A percentile compares a stretch with the other conserved stretches of the same genome.
phyloP scores from a whole-genome alignment of 2,888 invertebrate species.

The Octonoba sinensis region DNA sequence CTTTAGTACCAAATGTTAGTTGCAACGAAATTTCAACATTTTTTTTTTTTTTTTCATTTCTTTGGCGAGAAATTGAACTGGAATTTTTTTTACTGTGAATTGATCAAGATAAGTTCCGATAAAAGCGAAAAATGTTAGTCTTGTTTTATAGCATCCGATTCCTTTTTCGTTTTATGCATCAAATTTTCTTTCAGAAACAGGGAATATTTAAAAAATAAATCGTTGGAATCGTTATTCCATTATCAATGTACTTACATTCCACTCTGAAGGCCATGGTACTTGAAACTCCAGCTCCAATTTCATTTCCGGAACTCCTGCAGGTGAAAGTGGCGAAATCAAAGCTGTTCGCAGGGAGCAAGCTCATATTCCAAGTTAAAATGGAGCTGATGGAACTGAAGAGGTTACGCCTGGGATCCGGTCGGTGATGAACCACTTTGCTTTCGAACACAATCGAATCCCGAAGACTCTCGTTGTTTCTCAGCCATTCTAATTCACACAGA shows the following conservation, averaged over 20 bases:
- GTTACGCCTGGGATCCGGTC: conserved; percentile 73
- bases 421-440: conserved; percentile 70
- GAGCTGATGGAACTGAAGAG: conserved; percentile 82
- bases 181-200: too few relatives aligned
- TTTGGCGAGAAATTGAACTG: too few relatives aligned
- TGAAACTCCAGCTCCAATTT: conserved; percentile 83
- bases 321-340: conserved; percentile 67
- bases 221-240: too few relatives aligned
- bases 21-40: too few relatives aligned
- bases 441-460: conserved; percentile 57
- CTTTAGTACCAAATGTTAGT: too few relatives aligned
- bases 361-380: conserved; percentile 63
- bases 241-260: conserved; percentile 81
- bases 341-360: conserved; percentile 55
- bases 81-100: too few relatives aligned
- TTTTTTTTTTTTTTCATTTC: too few relatives aligned
- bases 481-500: conserved; percentile 86
- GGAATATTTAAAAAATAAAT: background rate
- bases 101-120: too few relatives aligned
- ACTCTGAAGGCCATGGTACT: conserved; percentile 88
- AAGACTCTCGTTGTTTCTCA: conserved; percentile 78
- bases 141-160: background rate
- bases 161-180: too few relatives aligned
- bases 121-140: too few relatives aligned
- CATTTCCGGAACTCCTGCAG: conserved; percentile 65